Conservation (phyloP, 2,888 invertebrate species). For the Agrochola lota region DNA sequence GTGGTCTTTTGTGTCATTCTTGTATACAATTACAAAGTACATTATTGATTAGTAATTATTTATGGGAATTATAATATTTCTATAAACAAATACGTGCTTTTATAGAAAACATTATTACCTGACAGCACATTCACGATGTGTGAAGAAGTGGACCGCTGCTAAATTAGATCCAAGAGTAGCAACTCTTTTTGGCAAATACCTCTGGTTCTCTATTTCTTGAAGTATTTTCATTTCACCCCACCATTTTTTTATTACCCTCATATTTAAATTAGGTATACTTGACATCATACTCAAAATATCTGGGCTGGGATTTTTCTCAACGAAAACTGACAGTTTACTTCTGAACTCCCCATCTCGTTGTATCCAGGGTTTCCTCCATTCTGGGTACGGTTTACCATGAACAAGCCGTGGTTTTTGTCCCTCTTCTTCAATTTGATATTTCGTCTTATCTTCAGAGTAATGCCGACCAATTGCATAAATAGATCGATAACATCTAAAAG, state of each 20-base stretch:
- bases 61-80: neutral
- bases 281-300: slow-evolving; percentile 85
- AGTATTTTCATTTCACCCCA: slow-evolving; percentile 87
- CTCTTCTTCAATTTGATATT: slow-evolving; percentile 83
- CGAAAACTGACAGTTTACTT: slow-evolving; percentile 90
- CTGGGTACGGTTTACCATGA: slow-evolving; percentile 86
- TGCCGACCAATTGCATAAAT: slow-evolving; percentile 72
- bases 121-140: slow-evolving; percentile 93
- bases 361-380: slow-evolving; percentile 92
- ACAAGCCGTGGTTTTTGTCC: slow-evolving; percentile 77
- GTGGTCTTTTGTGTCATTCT: neutral
- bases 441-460: slow-evolving; percentile 83
- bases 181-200: slow-evolving; percentile 91
- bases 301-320: slow-evolving; percentile 83
- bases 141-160: slow-evolving; percentile 96
- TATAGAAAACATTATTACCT: slow-evolving; percentile 81
- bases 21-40: neutral
- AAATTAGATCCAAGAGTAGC: slow-evolving; percentile 94
- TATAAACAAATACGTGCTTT: neutral
- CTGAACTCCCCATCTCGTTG: slow-evolving; percentile 91
- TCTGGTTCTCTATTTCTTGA: slow-evolving; percentile 91
- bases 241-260: slow-evolving; percentile 90
- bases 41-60: neutral
- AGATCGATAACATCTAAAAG: slow-evolving; percentile 64
- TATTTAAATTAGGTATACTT: slow-evolving; percentile 88